phyloP scores from a whole-genome alignment of 53 echinoderm and acorn worm genomes.

The Hippasteria phrygiana region DNA sequence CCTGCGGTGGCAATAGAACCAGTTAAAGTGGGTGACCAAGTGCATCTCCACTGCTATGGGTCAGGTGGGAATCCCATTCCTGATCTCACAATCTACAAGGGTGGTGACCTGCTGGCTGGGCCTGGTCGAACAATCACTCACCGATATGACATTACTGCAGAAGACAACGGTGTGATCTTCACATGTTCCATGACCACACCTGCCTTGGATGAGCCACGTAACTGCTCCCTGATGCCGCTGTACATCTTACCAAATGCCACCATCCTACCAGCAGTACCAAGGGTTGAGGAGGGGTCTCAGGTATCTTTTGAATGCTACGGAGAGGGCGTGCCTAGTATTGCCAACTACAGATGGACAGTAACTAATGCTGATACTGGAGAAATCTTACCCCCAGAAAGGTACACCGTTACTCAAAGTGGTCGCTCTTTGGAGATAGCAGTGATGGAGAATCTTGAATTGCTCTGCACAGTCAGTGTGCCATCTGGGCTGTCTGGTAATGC shows the following conservation, averaged over 20 bases:
- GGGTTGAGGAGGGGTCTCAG: conserved; percentile 12
- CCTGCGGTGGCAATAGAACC: too few relatives aligned
- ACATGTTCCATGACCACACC: conserved; percentile 31
- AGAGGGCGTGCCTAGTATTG: conserved; percentile 34
- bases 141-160: not conserved
- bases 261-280: not conserved
- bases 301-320: not conserved
- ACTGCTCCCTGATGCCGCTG: conserved; percentile 48
- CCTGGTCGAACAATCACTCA: not conserved
- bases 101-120: not conserved
- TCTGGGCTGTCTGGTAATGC: conserved; percentile 51
- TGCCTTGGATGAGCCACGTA: conserved; percentile 11
- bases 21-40: not conserved
- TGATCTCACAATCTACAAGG: not conserved
- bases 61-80: not conserved
- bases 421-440: not conserved
- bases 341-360: conserved; percentile 25
- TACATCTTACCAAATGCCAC: conserved; percentile 21
- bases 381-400: not conserved
- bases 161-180: conserved; percentile 37
- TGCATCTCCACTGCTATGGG: not conserved
- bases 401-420: conserved; percentile 14
- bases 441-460: conserved; percentile 5
- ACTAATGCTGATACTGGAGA: conserved; percentile 1
- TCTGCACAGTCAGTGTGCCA: conserved; percentile 49